Conservation (phyloP, 2,888 invertebrate species). For the Zaprionus obscuricornis region DNA sequence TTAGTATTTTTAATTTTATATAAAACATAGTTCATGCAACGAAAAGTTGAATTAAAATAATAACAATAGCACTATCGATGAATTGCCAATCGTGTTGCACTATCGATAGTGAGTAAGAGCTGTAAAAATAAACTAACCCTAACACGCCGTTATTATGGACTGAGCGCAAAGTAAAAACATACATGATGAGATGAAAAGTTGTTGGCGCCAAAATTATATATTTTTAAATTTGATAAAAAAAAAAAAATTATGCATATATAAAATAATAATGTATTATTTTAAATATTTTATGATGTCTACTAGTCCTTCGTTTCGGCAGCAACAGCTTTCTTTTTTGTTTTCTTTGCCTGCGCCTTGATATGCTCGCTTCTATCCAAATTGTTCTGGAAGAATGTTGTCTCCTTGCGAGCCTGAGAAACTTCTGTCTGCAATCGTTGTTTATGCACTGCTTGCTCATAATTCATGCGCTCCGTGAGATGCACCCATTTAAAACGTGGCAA, state of each 20-base stretch:
- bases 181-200: too few relatives aligned
- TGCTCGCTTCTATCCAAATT: constrained; percentile 92
- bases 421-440: constrained; percentile 93
- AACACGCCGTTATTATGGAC: too few relatives aligned
- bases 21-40: too few relatives aligned
- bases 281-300: too few relatives aligned
- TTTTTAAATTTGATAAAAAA: constrained; percentile 16
- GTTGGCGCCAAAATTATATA: constrained; percentile 25
- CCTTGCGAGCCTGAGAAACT: constrained; percentile 95
- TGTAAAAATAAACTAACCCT: too few relatives aligned
- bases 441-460: constrained; percentile 95
- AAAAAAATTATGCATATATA: constrained; percentile 7
- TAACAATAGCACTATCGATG: too few relatives aligned
- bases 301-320: constrained; percentile 9
- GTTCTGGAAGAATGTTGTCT: constrained; percentile 93
- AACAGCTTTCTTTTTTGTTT: constrained; percentile 48
- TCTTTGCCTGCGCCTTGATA: constrained; percentile 84
- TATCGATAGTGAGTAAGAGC: too few relatives aligned
- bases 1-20: too few relatives aligned
- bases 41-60: too few relatives aligned
- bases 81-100: too few relatives aligned
- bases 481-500: constrained; percentile 97
- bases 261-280: too few relatives aligned
- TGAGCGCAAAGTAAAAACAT: too few relatives aligned
- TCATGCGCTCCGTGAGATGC: constrained; percentile 95